These are phyloP conservation scores for Periplaneta americana DNA, from an alignment of 1,140 invertebrate species.

Conservation along the genomic window DNA sequence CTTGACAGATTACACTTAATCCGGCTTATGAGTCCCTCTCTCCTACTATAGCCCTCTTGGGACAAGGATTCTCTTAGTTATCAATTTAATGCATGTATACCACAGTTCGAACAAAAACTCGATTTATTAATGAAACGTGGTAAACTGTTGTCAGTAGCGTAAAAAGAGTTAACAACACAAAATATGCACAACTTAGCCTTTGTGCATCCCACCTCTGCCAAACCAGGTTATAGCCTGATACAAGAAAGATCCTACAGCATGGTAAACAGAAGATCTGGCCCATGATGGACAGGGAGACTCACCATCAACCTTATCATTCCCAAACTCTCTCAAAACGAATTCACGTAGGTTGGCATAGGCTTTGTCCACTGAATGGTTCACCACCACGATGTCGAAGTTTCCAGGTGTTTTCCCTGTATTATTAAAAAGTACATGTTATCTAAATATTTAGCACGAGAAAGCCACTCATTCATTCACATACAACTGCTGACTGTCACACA, in stretches of 20 bases:
- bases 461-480: background rate
- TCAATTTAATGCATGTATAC: too few relatives aligned
- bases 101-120: too few relatives aligned
- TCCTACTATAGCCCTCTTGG: too few relatives aligned
- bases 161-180: background rate
- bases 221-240: background rate
- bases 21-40: too few relatives aligned
- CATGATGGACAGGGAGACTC: background rate
- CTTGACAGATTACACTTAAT: too few relatives aligned
- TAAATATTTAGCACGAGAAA: too few relatives aligned
- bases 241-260: background rate
- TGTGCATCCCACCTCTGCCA: background rate
- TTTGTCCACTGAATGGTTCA: slow-evolving; percentile 88
- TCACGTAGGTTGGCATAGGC: slow-evolving; percentile 77
- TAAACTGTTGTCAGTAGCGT: background rate
- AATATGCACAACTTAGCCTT: background rate
- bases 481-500: background rate
- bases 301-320: slow-evolving; percentile 28
- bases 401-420: slow-evolving; percentile 59
- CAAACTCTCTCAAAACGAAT: slow-evolving; percentile 56
- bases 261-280: background rate
- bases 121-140: background rate
- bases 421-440: slow-evolving; percentile 19
- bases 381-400: slow-evolving; percentile 85
- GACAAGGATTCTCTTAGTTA: too few relatives aligned